Base-by-base conservation (phyloP, 2,797 vertebrate genomes). In the Micrastur ruficollis region DNA sequence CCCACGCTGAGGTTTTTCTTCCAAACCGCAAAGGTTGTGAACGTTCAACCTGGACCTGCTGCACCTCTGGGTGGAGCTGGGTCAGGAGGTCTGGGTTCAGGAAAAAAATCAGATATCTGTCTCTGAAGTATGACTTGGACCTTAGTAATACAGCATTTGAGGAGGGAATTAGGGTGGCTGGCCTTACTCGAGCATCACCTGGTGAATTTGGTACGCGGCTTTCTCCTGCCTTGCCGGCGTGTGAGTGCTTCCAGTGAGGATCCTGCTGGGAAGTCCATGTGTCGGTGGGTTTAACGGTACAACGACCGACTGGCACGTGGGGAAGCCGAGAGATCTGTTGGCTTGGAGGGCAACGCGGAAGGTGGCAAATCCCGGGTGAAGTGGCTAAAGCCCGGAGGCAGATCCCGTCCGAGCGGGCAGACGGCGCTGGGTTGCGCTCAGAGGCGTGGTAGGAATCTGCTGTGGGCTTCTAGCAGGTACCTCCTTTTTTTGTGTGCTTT, bases 241-340 rank as follows among this genome's bases (percentile, higher is more conserved):
- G 14, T 1, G 61, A 53, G 50, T 1, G 3, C 12, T 56, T 71
- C 52, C 47, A 50, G 79, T 3, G 1, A n/a, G 49, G 44, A 53
- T 50, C 58, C 82, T 74, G 46, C 66, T 53, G 73, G 40, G 32
- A 26, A 6, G 31, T 20, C 68, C 12, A 0, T 0, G 21, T 21
- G 52, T 27, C 0, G 3, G 15, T 5, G 81, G 47, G 20, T 66
- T 86, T 29, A 13, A 18, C 3, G 3, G 14, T 1, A 8, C 27
- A 40, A 8, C n/a, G 23, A 10, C 21, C 0, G 0, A 8, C 5
- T 3, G 12, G 58, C 29, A 3, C 2, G 2, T 36, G 62, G 56
- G 46, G 36, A 27, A 23, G 9, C 15, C 0, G 4, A 29, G 56
- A 40, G 46, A 1, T 4, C 11, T 4, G 22, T 10, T 31, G 67